Percentiles rank a stretch among this genome's conserved stretches.
Conservation (phyloP, 2,113 vertebrate species). For the Boulengeromyrus knoepffleri region DNA sequence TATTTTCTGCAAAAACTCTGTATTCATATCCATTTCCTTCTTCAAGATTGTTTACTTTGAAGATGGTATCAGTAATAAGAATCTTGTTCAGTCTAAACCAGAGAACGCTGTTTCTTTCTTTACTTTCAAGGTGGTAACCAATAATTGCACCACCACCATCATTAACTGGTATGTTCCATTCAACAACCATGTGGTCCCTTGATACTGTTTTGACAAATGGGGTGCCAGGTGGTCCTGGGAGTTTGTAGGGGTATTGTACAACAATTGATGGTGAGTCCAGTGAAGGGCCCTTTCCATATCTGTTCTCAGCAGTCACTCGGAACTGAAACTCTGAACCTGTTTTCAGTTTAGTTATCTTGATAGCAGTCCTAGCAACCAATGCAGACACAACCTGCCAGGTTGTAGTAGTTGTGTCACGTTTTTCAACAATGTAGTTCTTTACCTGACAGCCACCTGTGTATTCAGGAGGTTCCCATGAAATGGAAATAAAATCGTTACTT, state of each 20-base stretch:
- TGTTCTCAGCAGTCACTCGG: constrained; percentile 90
- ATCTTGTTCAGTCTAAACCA: constrained; percentile 92
- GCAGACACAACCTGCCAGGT: constrained; percentile 82
- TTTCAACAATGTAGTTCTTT: constrained; percentile 92
- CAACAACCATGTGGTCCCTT: constrained; percentile 88
- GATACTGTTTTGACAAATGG: constrained; percentile 76
- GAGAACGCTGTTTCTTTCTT: constrained; percentile 93
- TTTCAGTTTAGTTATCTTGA: constrained; percentile 85
- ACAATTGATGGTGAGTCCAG: constrained; percentile 80
- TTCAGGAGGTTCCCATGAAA: constrained; percentile 87
- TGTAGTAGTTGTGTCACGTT: constrained; percentile 82
- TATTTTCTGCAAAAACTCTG: constrained; percentile 90
- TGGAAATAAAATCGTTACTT: constrained; percentile 76
- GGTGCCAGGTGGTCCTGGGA: constrained; percentile 91
- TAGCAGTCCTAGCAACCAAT: constrained; percentile 87
- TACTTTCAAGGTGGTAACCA: constrained; percentile 93
- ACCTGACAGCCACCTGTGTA: constrained; percentile 95
- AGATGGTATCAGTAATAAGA: constrained; percentile 80
- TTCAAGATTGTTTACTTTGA: constrained; percentile 88
- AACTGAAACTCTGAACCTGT: constrained; percentile 92
- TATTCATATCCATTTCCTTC: constrained; percentile 96
- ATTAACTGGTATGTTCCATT: constrained; percentile 92
- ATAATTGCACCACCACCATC: constrained; percentile 87
- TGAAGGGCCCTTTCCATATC: constrained; percentile 82
- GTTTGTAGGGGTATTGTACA: constrained; percentile 91